Conservation (phyloP, 2,797 vertebrate genomes). For the Halcyon leucocephala region DNA sequence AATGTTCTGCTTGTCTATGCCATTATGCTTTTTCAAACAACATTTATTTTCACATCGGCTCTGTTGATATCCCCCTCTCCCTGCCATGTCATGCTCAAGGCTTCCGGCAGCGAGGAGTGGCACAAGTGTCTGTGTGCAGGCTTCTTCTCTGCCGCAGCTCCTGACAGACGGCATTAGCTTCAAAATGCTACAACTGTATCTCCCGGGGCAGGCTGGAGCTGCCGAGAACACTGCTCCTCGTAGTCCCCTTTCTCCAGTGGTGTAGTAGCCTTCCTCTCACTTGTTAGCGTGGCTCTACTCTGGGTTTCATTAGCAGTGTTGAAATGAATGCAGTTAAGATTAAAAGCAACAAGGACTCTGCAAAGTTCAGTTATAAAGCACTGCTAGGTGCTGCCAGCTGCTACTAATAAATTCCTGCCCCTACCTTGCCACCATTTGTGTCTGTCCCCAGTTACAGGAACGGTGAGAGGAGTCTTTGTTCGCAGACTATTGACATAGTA, state of each 20-base stretch:
- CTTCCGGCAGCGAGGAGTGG: background rate
- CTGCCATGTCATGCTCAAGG: background rate
- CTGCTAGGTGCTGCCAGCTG: background rate
- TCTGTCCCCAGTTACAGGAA: background rate
- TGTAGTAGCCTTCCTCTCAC: background rate
- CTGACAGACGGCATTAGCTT: constrained; percentile 21
- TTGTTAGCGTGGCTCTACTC: background rate
- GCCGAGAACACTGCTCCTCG: background rate
- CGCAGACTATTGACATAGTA: background rate
- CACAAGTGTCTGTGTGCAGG: background rate
- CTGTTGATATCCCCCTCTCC: background rate
- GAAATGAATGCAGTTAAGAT: background rate
- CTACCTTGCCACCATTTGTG: fast-evolving
- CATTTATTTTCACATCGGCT: background rate
- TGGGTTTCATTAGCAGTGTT: background rate
- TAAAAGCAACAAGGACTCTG: background rate
- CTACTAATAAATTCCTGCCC: background rate
- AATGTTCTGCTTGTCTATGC: background rate
- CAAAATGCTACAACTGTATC: background rate
- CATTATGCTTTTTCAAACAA: background rate
- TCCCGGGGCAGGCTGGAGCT: background rate
- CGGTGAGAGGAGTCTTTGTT: background rate
- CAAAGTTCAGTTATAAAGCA: background rate
- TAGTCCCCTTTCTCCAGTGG: background rate
- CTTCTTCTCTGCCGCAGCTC: background rate